Evolutionary conservation across 2,113 vertebrate species (phyloP).

Genomic region (Dipodomys ordii): DNA sequence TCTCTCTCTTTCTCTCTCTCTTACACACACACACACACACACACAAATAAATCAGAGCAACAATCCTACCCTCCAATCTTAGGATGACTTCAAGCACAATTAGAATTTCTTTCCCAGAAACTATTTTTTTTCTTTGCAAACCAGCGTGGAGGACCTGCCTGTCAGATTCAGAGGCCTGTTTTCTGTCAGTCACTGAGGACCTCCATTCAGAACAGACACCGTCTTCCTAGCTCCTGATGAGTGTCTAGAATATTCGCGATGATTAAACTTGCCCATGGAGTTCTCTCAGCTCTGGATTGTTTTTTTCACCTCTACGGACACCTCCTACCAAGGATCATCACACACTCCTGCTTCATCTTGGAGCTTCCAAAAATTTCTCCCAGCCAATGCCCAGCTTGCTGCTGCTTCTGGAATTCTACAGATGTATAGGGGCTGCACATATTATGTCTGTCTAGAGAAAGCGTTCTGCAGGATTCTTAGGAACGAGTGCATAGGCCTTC

Average conservation of each 20-base stretch:
- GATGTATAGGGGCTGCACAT: rapidly evolving
- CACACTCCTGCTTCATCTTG: neutral
- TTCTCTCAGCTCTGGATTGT: neutral
- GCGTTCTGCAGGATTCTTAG: rapidly evolving
- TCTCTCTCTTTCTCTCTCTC: too few relatives aligned
- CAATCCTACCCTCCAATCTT: rapidly evolving
- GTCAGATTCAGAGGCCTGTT: neutral
- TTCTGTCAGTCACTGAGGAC: neutral
- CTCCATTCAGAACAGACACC: neutral
- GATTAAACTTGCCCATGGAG: neutral
- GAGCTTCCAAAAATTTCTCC: neutral
- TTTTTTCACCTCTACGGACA: neutral
- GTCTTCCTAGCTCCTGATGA: neutral
- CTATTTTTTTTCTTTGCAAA: neutral
- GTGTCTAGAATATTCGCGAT: neutral
- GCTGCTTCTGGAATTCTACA: neutral
- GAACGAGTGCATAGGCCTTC: neutral
- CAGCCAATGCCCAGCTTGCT: rapidly evolving
- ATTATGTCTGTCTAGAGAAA: too few relatives aligned
- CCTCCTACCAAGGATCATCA: too few relatives aligned
- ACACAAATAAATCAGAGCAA: neutral
- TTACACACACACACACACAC: too few relatives aligned
- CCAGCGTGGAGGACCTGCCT: neutral
- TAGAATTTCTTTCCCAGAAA: neutral
- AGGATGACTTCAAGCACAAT: neutral